Conservation (phyloP, 2,888 invertebrate species). For the Callyntrura guangdongensis region DNA sequence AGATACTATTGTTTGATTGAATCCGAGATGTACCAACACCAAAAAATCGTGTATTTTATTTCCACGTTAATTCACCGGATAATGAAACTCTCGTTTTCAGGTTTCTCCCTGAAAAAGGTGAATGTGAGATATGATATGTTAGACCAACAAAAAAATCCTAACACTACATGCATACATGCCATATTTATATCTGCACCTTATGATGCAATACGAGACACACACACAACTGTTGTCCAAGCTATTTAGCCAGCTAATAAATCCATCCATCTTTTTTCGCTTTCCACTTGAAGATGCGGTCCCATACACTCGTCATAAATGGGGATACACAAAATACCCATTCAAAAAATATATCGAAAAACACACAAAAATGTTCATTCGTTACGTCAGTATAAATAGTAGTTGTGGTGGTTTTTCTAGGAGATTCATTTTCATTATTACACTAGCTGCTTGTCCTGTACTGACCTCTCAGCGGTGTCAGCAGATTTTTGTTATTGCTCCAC, state of each 20-base stretch:
- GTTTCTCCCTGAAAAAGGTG: constrained; percentile 7
- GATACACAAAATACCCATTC: background rate
- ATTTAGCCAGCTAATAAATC: constrained; percentile 63
- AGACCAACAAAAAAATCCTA: too few species aligned
- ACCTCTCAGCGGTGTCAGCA: constrained; percentile 54
- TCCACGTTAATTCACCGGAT: too few species aligned
- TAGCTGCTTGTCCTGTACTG: constrained; percentile 51
- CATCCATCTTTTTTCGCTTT: constrained; percentile 59
- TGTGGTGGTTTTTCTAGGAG: constrained; percentile 3
- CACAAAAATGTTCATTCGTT: background rate
- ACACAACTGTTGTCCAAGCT: constrained; percentile 59
- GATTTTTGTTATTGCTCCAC: constrained; percentile 53
- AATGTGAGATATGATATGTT: background rate
- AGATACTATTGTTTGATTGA: too few species aligned
- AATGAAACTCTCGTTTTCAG: background rate
- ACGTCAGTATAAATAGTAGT: too few species aligned
- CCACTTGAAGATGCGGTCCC: background rate
- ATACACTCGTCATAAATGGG: background rate
- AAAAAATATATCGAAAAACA: too few species aligned
- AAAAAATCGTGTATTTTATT: too few species aligned
- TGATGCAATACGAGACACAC: constrained; percentile 58
- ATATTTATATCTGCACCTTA: constrained; percentile 58
- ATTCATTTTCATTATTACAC: too few species aligned
- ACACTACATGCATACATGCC: background rate
- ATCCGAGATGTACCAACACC: too few species aligned